These are phyloP conservation scores for Cotesia congregata DNA, from an alignment of 2,888 invertebrate genomes.

Conservation along the genomic window DNA sequence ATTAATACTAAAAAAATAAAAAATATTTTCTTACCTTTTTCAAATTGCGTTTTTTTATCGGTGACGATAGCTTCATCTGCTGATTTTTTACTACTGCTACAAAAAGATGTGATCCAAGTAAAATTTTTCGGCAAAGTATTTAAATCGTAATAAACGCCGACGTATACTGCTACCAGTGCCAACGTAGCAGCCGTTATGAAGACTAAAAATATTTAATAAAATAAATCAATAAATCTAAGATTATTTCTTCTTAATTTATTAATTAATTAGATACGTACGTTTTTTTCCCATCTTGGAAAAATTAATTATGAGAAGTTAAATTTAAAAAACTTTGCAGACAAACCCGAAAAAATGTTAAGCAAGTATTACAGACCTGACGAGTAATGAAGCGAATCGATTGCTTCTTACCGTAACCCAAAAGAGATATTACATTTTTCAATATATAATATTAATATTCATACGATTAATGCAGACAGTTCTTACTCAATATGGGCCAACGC, in stretches of 20 bases:
- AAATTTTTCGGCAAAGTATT: neutral
- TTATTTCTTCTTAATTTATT: neutral
- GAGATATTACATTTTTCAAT: neutral
- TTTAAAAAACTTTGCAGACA: too few relatives aligned
- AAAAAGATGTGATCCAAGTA: neutral
- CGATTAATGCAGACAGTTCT: neutral
- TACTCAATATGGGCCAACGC: conserved; percentile 32
- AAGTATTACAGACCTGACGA: too few relatives aligned
- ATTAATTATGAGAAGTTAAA: too few relatives aligned
- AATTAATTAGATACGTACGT: neutral
- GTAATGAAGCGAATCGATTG: neutral
- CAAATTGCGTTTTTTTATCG: neutral
- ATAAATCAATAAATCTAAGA: neutral
- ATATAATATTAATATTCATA: neutral
- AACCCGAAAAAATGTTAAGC: too few relatives aligned
- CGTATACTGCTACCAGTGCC: neutral
- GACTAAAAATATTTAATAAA: neutral
- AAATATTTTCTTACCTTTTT: too few relatives aligned
- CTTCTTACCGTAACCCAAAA: neutral
- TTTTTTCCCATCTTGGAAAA: too few relatives aligned
- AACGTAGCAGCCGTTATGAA: neutral
- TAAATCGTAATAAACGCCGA: neutral
- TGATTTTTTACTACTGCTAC: neutral
- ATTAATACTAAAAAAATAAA: too few relatives aligned
- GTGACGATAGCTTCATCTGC: neutral